Evolutionary conservation across 2,113 vertebrate genomes (phyloP), one percentile per base, ranked within the genome.

Genomic region (Aptenodytes patagonicus): DNA sequence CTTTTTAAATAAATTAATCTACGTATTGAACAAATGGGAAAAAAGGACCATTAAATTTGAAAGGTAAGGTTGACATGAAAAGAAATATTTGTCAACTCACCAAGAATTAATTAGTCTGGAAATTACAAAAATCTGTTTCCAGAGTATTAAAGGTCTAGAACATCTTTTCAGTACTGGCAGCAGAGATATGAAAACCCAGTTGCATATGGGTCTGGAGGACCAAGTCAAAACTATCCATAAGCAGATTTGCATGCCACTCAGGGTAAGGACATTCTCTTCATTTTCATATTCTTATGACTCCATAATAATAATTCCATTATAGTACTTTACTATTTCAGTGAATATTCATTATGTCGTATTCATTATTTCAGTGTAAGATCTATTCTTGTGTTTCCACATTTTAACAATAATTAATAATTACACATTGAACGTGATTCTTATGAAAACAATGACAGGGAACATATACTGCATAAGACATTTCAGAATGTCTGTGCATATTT

Each of bases 21-120:
- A 26, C 1, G 2, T 61, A 24, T 42, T 46, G 34, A 87, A 55
- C 3, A 52, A 7, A 57, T 10, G 2, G 12, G 1, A 2, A n/a
- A 44, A 28, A 62, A 9, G 4, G n/a, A 1, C 6, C 21, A 22
- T n/a, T 83, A 54, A 17, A 40, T 70, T 69, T 70, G n/a, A 40
- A 46, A 64, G 7, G 4, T 22, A 68, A 57, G 38, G 10, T 32
- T 62, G 26, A 24, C 17, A 52, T 14, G 26, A n/a, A 22, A 55
- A 83, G 18, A 66, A 47, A 57, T 38, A 2, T 17, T 57, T 92
- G 46, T 51, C 14, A 62, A 34, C 5, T 76, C 57, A 68, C 4
- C 2, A 6, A 57, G 17, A 71, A 42, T 66, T 60, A 36, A 36
- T 65, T 46, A 61, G 4, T 61, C 13, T 71, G 18, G 8, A 76